Conservation (phyloP, 2,888 invertebrate species). For the Parascotia fuliginaria region DNA sequence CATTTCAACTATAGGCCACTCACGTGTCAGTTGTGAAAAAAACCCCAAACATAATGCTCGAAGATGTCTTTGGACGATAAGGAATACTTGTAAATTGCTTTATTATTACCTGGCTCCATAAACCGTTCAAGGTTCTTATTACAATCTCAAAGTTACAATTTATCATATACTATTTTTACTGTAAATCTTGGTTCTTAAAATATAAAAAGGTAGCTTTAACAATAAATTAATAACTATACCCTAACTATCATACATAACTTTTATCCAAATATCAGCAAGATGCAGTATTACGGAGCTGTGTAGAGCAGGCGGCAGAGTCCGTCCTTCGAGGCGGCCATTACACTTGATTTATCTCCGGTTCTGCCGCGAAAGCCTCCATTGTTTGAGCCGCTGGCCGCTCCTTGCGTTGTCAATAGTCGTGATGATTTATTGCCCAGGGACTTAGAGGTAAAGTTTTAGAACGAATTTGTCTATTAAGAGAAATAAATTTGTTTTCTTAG, state of each 20-base stretch:
- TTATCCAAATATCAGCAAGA: conserved; percentile 12
- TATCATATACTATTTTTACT: no score
- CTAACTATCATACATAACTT: conserved; percentile 2
- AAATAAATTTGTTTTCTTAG: background rate
- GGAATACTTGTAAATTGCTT: no score
- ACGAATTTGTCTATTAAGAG: background rate
- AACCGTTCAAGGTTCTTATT: no score
- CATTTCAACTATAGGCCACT: no score
- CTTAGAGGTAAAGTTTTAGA: background rate
- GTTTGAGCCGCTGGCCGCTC: conserved; percentile 25
- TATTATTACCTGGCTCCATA: no score
- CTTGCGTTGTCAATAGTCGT: conserved; percentile 32
- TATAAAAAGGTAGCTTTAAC: no score
- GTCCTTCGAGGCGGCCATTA: conserved; percentile 42
- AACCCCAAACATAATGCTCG: no score
- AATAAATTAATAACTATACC: no score
- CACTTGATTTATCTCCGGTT: conserved; percentile 44
- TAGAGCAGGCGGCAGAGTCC: conserved; percentile 8
- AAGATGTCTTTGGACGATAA: no score
- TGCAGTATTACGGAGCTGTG: conserved; percentile 2
- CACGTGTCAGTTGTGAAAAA: no score
- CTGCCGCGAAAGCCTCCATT: conserved; percentile 34
- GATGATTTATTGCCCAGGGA: conserved; percentile 25
- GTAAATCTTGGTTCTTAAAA: no score
- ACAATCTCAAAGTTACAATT: no score